A percentile compares a stretch with the other conserved stretches of the same genome.
Conservation (phyloP, 2,888 invertebrate genomes). For the Drosophila greeni region DNA sequence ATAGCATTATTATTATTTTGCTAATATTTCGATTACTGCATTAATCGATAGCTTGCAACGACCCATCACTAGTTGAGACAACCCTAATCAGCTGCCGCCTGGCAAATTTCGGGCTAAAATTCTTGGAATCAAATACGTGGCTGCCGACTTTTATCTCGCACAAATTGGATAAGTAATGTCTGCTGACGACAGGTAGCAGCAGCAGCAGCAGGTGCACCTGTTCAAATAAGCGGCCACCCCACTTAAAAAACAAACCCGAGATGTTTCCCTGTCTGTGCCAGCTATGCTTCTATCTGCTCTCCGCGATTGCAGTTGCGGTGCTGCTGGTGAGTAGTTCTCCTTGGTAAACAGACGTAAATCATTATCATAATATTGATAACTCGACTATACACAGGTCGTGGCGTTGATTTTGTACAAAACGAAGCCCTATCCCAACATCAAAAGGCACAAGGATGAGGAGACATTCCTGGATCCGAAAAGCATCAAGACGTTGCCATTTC, state of each 20-base stretch:
- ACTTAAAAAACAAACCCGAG: constrained; percentile 4
- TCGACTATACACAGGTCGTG: constrained; percentile 80
- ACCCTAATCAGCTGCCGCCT: constrained; percentile 52
- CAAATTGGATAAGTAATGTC: constrained; percentile 50
- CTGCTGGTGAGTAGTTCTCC: constrained; percentile 18
- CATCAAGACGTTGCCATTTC: constrained; percentile 82
- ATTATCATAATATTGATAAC: constrained; percentile 9
- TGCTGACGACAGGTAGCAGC: constrained; percentile 47
- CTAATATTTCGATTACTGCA: neutral
- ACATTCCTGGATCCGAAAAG: constrained; percentile 84
- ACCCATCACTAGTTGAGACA: constrained; percentile 8
- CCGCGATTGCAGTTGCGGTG: constrained; percentile 16
- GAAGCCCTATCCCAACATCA: constrained; percentile 84
- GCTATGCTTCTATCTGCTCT: constrained; percentile 43
- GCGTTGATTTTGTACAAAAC: constrained; percentile 82
- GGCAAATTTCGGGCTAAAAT: constrained; percentile 45
- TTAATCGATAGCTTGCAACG: neutral
- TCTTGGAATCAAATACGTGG: constrained; percentile 40
- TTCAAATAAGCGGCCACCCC: constrained; percentile 1
- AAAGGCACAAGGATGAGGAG: constrained; percentile 87
- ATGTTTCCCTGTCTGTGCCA: constrained; percentile 54
- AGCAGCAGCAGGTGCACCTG: constrained; percentile 38
- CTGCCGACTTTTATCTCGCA: constrained; percentile 41
- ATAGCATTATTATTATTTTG: no score
- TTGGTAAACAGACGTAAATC: constrained; percentile 19